phyloP scores from a whole-genome alignment of 1,140 invertebrate species.

The Brachionus koreanus region DNA sequence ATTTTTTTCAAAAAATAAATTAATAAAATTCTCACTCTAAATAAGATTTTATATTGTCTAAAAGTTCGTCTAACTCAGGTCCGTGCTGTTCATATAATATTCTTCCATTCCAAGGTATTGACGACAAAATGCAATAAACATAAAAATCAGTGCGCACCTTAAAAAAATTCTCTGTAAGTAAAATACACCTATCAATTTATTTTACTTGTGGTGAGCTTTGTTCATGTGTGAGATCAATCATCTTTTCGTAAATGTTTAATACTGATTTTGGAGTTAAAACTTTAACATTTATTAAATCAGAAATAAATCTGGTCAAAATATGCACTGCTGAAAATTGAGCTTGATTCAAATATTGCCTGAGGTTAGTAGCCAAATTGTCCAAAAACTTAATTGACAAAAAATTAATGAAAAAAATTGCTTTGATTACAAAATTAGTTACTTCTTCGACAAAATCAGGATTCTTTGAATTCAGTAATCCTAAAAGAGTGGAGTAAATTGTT shows the following conservation, averaged over 20 bases:
- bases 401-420: not conserved
- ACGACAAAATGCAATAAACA: conserved; percentile 87
- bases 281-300: conserved; percentile 93
- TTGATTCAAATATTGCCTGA: conserved; percentile 35
- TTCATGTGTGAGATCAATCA: conserved; percentile 89
- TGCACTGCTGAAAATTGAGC: conserved; percentile 30
- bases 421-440: not conserved
- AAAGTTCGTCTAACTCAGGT: conserved; percentile 80
- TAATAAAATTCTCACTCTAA: conserved; percentile 56
- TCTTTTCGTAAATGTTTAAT: conserved; percentile 82
- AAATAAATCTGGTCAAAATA: conserved; percentile 74
- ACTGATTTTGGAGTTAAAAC: conserved; percentile 87
- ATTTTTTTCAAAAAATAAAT: too few relatives aligned
- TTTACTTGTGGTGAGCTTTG: conserved; percentile 75
- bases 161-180: not conserved
- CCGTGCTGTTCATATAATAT: conserved; percentile 96
- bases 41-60: conserved; percentile 89
- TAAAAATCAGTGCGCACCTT: conserved; percentile 86
- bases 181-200: not conserved
- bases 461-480: conserved; percentile 41
- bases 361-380: conserved; percentile 23
- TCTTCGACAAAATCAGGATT: conserved; percentile 39
- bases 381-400: conserved; percentile 30
- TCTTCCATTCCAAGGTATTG: conserved; percentile 86
- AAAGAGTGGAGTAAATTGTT: conserved; percentile 27